phyloP scores from a whole-genome alignment of 2,797 vertebrate genomes.

The Gallinago stenura region DNA sequence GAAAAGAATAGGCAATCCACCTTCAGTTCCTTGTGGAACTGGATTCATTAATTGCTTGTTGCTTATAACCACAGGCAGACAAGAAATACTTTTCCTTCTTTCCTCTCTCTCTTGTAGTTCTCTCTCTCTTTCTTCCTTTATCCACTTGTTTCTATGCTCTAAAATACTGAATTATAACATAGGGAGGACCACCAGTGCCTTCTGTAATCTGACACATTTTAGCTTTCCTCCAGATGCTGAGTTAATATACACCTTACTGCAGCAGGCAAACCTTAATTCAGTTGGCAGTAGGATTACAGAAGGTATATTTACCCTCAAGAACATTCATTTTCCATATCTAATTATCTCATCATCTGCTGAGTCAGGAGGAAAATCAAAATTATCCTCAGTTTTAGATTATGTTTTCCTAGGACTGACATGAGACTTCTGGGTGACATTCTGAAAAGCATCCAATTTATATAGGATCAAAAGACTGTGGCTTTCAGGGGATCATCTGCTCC shows the following conservation, averaged over 20 bases:
- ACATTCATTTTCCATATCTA: slow-evolving; percentile 19
- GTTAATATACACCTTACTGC: neutral
- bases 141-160: neutral
- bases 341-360: slow-evolving; percentile 39
- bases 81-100: neutral
- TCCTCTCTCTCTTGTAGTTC: neutral
- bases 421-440: slow-evolving; percentile 46
- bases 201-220: slow-evolving; percentile 5
- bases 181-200: neutral
- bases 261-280: slow-evolving; percentile 12
- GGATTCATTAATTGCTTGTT: neutral
- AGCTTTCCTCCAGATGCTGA: slow-evolving; percentile 2
- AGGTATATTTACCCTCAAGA: slow-evolving; percentile 22
- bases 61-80: neutral
- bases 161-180: slow-evolving; percentile 3
- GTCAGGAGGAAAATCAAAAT: slow-evolving; percentile 20
- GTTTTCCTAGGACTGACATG: neutral
- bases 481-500: slow-evolving; percentile 18
- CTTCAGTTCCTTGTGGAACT: neutral
- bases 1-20: neutral
- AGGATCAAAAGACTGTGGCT: slow-evolving; percentile 22
- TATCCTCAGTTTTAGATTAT: neutral
- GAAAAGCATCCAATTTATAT: slow-evolving; percentile 33
- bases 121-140: neutral
- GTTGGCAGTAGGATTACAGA: slow-evolving; percentile 20